Evolutionary conservation across 2,888 invertebrate genomes (phyloP).

Genomic region (Endomychus coccineus): DNA sequence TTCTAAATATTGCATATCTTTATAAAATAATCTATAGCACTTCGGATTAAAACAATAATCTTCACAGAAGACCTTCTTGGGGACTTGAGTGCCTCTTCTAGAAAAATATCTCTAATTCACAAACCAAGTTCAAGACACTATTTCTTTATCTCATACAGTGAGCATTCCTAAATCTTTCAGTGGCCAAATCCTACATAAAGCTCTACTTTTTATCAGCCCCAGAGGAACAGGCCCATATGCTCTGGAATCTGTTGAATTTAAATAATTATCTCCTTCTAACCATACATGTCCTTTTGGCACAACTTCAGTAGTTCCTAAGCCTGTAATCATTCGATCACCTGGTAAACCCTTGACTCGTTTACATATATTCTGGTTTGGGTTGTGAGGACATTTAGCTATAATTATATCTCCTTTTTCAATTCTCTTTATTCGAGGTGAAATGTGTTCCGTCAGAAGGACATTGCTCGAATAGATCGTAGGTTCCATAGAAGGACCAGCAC

Average conservation of each 20-base stretch:
- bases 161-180: too few species aligned
- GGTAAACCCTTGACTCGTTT: conserved; percentile 74
- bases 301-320: conserved; percentile 43
- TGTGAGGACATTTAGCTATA: conserved; percentile 71
- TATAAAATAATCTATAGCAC: too few species aligned
- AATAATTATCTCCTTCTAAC: conserved; percentile 84
- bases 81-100: too few species aligned
- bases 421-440: conserved; percentile 57
- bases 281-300: conserved; percentile 83
- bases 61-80: too few species aligned
- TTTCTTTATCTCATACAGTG: not conserved
- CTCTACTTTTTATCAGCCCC: conserved; percentile 74
- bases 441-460: conserved; percentile 73
- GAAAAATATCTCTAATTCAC: too few species aligned
- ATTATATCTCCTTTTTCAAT: conserved; percentile 75
- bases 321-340: conserved; percentile 59
- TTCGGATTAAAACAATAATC: too few species aligned
- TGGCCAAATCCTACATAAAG: conserved; percentile 78
- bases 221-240: conserved; percentile 82
- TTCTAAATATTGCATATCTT: too few species aligned
- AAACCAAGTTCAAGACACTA: not conserved
- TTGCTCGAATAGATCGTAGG: conserved; percentile 79
- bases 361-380: conserved; percentile 76
- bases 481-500: conserved; percentile 90
- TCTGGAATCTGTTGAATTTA: conserved; percentile 81